Conservation (phyloP, 2,113 vertebrate genomes). For the Axis porcinus region DNA sequence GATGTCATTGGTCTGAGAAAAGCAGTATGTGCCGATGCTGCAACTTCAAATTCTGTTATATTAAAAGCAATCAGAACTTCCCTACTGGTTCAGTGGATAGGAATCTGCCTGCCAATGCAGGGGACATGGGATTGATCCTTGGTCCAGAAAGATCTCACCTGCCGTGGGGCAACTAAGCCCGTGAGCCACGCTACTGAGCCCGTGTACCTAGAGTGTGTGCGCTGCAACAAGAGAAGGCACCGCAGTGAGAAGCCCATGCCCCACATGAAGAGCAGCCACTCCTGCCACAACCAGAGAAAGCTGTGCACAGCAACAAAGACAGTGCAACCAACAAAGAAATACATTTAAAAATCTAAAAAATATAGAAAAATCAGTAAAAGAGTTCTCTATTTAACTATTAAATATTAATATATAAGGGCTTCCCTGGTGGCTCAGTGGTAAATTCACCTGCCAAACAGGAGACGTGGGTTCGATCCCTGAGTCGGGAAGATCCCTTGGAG, state of each 20-base stretch:
- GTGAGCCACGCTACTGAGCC: not conserved
- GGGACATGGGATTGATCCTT: not conserved
- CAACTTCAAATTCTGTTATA: not conserved
- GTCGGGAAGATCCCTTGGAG: not conserved
- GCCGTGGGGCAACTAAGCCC: not conserved
- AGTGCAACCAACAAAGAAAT: not conserved
- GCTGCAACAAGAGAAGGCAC: not conserved
- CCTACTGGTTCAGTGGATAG: not conserved
- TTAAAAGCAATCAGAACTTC: not conserved
- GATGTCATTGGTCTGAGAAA: not conserved
- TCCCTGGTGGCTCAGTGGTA: not conserved
- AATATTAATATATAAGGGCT: not conserved
- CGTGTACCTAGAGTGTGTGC: not conserved
- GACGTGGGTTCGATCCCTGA: not conserved
- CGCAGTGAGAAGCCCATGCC: accelerated
- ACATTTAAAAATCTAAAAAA: not conserved
- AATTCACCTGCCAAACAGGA: not conserved
- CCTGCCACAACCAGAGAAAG: not conserved
- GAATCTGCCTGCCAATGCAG: not conserved
- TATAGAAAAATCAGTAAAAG: not conserved
- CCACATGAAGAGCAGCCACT: accelerated
- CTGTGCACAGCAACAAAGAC: not conserved
- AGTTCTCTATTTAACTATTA: not conserved
- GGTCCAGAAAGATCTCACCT: not conserved
- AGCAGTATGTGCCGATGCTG: not conserved